These are phyloP conservation scores for Spodoptera litura DNA, from an alignment of 1,140 invertebrate species.

Conservation along the genomic window DNA sequence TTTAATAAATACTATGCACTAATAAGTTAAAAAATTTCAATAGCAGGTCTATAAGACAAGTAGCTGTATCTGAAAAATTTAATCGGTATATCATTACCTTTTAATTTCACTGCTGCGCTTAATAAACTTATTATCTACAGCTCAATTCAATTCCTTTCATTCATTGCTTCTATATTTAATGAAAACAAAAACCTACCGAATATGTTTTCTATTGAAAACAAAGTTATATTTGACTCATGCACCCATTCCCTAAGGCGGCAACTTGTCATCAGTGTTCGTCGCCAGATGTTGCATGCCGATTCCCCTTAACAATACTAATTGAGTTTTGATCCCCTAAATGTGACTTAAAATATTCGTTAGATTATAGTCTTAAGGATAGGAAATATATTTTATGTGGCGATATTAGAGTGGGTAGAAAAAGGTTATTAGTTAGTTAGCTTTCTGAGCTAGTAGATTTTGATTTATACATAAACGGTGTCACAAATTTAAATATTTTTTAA, in stretches of 20 bases:
- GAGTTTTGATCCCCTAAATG: constrained; percentile 48
- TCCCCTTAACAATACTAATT: constrained; percentile 48
- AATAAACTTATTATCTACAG: no score
- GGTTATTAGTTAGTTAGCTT: background rate
- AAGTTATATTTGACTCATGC: constrained; percentile 47
- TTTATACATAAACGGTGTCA: no score
- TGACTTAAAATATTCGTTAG: constrained; percentile 39
- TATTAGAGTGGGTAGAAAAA: background rate
- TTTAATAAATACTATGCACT: no score
- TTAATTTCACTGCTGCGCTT: no score
- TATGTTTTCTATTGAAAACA: constrained; percentile 37
- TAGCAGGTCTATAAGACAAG: no score
- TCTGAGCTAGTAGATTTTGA: background rate
- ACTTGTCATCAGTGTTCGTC: constrained; percentile 41
- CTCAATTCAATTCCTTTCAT: background rate
- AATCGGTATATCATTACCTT: no score
- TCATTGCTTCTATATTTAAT: constrained; percentile 10
- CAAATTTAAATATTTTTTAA: no score
- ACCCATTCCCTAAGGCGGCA: constrained; percentile 34
- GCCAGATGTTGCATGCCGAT: constrained; percentile 47
- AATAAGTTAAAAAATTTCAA: no score
- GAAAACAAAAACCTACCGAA: constrained; percentile 8
- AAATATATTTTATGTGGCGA: constrained; percentile 35
- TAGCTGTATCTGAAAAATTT: no score
- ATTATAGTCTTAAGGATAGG: constrained; percentile 23